phyloP scores from a whole-genome alignment of 2,888 invertebrate genomes.

The Folsomia candida region DNA sequence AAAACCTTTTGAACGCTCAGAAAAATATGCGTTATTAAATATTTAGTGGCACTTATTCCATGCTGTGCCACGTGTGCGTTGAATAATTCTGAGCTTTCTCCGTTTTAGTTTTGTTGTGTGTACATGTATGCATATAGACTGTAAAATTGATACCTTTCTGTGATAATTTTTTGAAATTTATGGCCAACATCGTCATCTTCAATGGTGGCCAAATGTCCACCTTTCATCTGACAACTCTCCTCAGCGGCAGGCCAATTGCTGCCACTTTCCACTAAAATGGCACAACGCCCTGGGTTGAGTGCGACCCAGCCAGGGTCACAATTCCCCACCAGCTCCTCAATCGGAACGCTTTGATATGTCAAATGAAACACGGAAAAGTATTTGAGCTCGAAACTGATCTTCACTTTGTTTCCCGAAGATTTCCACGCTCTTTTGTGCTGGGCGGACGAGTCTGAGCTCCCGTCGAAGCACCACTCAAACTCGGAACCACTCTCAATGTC shows the following conservation, averaged over 20 bases:
- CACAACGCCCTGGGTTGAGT: slow-evolving; percentile 39
- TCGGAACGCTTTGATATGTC: slow-evolving; percentile 40
- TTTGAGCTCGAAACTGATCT: slow-evolving; percentile 40
- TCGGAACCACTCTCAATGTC: slow-evolving; percentile 41
- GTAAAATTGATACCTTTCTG: slow-evolving; percentile 49
- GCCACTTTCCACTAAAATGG: slow-evolving; percentile 35
- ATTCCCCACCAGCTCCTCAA: slow-evolving; percentile 37
- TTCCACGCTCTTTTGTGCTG: slow-evolving; percentile 44
- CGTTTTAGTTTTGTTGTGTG: no score
- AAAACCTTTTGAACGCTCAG: no score
- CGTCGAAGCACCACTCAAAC: slow-evolving; percentile 45
- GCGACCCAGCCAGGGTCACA: slow-evolving; percentile 47
- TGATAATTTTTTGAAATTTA: slow-evolving; percentile 42
- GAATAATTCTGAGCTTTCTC: no score
- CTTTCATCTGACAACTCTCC: slow-evolving; percentile 41
- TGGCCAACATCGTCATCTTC: slow-evolving; percentile 39
- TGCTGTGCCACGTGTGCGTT: no score
- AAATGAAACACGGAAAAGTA: slow-evolving; percentile 43
- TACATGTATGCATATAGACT: no score
- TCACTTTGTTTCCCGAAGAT: slow-evolving; percentile 45
- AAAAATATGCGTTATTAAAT: no score
- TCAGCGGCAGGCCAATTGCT: slow-evolving; percentile 44
- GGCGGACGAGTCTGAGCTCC: slow-evolving; percentile 22
- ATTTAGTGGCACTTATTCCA: no score
- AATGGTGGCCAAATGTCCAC: slow-evolving; percentile 46